phyloP scores from a whole-genome alignment of 1,140 invertebrate species.

The Subanguina moxae region DNA sequence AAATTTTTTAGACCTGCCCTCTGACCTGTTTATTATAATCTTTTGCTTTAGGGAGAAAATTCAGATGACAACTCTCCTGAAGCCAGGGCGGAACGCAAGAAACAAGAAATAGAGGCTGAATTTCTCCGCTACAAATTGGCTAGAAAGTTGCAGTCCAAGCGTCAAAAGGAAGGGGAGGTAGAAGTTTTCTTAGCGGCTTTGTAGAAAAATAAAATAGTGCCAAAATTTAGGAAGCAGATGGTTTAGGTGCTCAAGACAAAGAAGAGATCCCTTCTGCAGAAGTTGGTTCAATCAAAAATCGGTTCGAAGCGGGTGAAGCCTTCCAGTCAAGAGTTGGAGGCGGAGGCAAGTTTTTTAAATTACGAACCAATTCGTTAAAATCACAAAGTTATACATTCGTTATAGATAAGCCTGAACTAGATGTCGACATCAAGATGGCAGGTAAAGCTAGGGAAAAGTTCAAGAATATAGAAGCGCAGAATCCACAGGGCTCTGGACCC shows the following conservation, averaged over 20 bases:
- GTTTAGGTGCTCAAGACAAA: constrained; percentile 20
- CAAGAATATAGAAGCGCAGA: constrained; percentile 52
- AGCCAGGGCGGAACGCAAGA: constrained; percentile 55
- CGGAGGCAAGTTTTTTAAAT: constrained; percentile 21
- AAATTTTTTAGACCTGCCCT: not conserved
- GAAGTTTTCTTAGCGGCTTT: not conserved
- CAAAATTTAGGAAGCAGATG: not conserved
- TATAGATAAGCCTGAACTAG: constrained; percentile 33
- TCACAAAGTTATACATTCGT: constrained; percentile 5
- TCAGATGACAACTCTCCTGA: constrained; percentile 54
- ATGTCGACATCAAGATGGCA: constrained; percentile 55
- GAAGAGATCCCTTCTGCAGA: constrained; percentile 25
- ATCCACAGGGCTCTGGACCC: constrained; percentile 35
- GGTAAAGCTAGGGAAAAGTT: constrained; percentile 56
- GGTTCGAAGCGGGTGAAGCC: constrained; percentile 1
- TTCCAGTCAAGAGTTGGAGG: constrained; percentile 8
- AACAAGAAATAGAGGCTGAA: constrained; percentile 57
- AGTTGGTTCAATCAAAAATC: not conserved
- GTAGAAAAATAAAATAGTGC: not conserved
- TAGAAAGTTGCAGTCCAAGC: constrained; percentile 39
- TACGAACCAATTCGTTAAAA: constrained; percentile 10
- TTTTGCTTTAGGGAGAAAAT: constrained; percentile 3
- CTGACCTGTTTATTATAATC: not conserved
- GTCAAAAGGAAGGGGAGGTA: constrained; percentile 12
- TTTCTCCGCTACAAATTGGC: constrained; percentile 59